Base-by-base conservation (phyloP, 2,113 vertebrate genomes). In the Semnornis frantzii region DNA sequence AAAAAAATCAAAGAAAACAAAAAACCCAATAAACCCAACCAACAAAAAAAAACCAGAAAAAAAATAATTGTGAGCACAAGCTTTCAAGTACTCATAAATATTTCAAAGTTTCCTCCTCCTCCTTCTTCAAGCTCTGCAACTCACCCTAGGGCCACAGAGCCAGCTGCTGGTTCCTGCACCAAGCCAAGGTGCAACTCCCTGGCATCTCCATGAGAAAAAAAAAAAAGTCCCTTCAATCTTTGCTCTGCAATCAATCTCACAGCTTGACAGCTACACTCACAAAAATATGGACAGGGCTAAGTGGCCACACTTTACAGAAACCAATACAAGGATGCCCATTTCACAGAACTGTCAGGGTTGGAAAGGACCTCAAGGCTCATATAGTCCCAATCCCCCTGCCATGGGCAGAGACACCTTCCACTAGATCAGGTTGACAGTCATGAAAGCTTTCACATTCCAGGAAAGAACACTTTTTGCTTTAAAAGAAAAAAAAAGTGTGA, bases 71-170 rank as follows among this genome's bases (percentile, higher is more conserved):
- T 3, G 5, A 74, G 10, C 5, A 2, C 27, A 27, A 55, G 24
- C 15, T 39, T 30, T 33, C n/a, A 21, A 42, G 57, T 5, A 6
- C 16, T 34, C 1, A 0, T 7, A 6, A n/a, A 8, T 15, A 30
- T 54, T 81, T 57, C 79, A 74, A 71, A 76, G 8, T 25, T 28
- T 19, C 48, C 62, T 13, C 65, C 7, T 60, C 28, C 2, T 72
- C 30, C 34, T 82, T 15, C 21, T 69, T 25, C 65, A 37, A n/a
- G 7, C 27, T 84, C 65, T 50, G 48, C 60, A 80, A 16, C 27
- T 44, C 1, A 0, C 34, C 1, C 0, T 0, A 1, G 7, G 30
- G 60, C 65, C 69, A 39, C 5, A 2, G 60, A 77, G 46, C 7
- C 2, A 3, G 23, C 34, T 75, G 65, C 62, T 58, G 33, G 30